These are phyloP conservation scores for Tragulus kanchil DNA, from an alignment of 2,113 vertebrate species.

Conservation along the genomic window DNA sequence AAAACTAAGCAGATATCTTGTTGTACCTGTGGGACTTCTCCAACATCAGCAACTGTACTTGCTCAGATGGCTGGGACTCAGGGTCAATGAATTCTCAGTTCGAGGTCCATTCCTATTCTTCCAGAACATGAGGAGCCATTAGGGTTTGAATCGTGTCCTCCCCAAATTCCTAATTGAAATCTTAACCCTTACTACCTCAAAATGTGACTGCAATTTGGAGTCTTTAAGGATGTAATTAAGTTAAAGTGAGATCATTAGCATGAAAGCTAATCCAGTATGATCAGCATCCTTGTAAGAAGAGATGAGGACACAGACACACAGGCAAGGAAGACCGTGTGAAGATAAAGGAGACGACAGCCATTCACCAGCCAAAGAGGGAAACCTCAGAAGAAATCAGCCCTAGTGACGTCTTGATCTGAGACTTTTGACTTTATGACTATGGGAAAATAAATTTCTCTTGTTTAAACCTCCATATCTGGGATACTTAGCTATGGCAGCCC, in stretches of 20 bases:
- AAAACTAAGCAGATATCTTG: neutral
- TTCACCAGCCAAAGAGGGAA: neutral
- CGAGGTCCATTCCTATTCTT: neutral
- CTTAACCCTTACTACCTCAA: too few relatives aligned
- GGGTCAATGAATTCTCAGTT: neutral
- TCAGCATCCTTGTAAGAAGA: neutral
- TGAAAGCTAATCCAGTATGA: neutral
- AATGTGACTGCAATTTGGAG: neutral
- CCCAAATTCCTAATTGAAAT: neutral
- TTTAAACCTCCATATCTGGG: neutral
- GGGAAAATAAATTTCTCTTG: neutral
- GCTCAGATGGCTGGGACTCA: neutral
- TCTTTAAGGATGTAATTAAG: neutral
- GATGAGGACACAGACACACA: neutral
- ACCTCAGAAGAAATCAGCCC: neutral
- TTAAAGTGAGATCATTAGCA: neutral
- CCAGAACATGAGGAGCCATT: neutral
- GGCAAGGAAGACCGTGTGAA: neutral
- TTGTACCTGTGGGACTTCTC: neutral
- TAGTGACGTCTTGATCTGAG: neutral
- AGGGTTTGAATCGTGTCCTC: neutral
- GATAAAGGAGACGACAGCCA: too few relatives aligned
- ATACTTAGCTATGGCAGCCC: neutral
- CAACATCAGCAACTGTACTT: neutral
- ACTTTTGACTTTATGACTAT: neutral